Conservation (phyloP, 2,888 invertebrate genomes). For the Dasypolia templi region DNA sequence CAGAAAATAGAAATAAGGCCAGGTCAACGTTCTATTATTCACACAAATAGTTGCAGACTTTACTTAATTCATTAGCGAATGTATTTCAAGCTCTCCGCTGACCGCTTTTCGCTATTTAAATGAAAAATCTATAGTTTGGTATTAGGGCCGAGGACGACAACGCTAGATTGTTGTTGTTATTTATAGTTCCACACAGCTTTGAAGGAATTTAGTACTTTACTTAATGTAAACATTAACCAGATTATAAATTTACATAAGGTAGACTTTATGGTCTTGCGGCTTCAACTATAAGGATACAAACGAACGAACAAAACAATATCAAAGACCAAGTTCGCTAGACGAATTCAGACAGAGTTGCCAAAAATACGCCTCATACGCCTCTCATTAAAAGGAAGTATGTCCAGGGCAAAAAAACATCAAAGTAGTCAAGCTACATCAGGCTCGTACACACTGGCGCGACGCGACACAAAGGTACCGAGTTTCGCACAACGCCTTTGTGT, state of each 20-base stretch:
- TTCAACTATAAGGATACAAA: background rate
- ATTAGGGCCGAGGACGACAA: slow-evolving; percentile 14
- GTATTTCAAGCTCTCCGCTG: slow-evolving; percentile 40
- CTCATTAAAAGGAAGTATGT: slow-evolving; percentile 31
- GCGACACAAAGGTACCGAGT: too few species aligned
- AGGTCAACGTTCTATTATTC: slow-evolving; percentile 35
- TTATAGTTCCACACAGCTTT: slow-evolving; percentile 12
- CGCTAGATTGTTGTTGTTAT: slow-evolving; percentile 14
- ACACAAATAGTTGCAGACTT: slow-evolving; percentile 41
- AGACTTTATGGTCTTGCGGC: too few species aligned
- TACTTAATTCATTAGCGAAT: slow-evolving; percentile 25
- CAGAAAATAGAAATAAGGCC: slow-evolving; percentile 41
- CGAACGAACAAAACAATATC: background rate
- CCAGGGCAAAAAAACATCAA: too few species aligned
- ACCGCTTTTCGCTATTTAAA: slow-evolving; percentile 27
- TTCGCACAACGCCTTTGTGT: too few species aligned
- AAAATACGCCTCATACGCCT: slow-evolving; percentile 12
- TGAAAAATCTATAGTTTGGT: slow-evolving; percentile 44
- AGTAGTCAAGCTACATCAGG: too few species aligned
- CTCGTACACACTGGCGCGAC: too few species aligned
- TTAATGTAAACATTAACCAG: background rate
- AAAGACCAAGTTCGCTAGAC: background rate
- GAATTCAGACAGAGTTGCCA: background rate
- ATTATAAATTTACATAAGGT: slow-evolving; percentile 3
- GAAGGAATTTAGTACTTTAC: background rate